Percentiles rank a stretch among this genome's conserved stretches.
phyloP scores from a whole-genome alignment of 2,888 invertebrate species.

The Tigriopus californicus region DNA sequence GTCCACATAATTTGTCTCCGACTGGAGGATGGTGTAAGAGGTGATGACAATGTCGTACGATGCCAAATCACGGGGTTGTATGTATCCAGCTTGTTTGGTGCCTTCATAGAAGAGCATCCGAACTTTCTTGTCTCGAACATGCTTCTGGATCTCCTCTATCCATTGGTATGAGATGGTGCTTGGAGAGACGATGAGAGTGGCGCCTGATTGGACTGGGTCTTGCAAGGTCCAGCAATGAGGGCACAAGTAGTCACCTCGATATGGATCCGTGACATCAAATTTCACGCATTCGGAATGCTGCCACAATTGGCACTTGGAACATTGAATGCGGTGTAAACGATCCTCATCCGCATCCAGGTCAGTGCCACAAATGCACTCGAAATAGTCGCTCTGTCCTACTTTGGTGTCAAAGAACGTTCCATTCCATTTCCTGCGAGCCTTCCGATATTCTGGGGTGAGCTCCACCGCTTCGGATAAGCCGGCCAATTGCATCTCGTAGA shows the following conservation, averaged over 20 bases:
- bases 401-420: constrained; percentile 22
- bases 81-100: constrained; percentile 10
- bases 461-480: constrained; percentile 3
- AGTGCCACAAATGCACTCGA: constrained; percentile 31
- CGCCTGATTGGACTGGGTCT: constrained; percentile 35
- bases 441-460: not conserved
- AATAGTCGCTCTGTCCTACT: constrained; percentile 22
- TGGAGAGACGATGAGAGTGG: constrained; percentile 54
- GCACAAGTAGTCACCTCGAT: constrained; percentile 35
- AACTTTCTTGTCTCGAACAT: constrained; percentile 30
- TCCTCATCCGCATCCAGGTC: constrained; percentile 19
- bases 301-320: constrained; percentile 36
- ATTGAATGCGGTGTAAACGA: constrained; percentile 30
- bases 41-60: constrained; percentile 50
- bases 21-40: constrained; percentile 43
- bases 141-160: constrained; percentile 46
- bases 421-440: constrained; percentile 16
- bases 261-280: constrained; percentile 1
- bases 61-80: constrained; percentile 30
- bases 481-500: not conserved
- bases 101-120: constrained; percentile 13
- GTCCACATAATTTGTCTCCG: constrained; percentile 41
- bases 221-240: constrained; percentile 42
- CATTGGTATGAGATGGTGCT: constrained; percentile 46
- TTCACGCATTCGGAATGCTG: constrained; percentile 47